Evolutionary conservation across 2,113 vertebrate genomes (phyloP).

Genomic region (Tachuris rubrigastra): DNA sequence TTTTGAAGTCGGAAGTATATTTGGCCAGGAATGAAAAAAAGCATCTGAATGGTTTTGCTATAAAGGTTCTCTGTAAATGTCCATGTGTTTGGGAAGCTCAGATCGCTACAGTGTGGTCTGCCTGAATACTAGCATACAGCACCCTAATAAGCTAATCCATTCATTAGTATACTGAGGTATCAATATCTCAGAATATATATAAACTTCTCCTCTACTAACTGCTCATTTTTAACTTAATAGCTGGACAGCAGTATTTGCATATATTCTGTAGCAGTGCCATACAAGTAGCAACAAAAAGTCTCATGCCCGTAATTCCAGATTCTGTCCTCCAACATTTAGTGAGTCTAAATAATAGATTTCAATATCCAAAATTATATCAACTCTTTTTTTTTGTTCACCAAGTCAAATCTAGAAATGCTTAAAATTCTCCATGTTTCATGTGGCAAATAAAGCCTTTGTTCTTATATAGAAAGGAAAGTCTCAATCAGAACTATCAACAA

Average conservation of each 20-base stretch:
- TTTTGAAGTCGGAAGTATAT: neutral
- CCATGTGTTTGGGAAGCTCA: neutral
- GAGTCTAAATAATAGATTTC: neutral
- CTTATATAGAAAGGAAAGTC: neutral
- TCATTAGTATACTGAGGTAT: neutral
- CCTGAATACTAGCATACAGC: neutral
- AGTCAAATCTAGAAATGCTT: neutral
- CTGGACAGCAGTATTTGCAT: neutral
- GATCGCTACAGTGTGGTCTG: neutral
- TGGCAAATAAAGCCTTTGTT: neutral
- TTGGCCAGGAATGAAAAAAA: neutral
- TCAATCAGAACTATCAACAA: neutral
- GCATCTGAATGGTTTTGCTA: rapidly evolving
- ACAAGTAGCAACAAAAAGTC: neutral
- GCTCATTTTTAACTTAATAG: neutral
- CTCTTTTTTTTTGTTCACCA: neutral
- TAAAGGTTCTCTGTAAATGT: neutral
- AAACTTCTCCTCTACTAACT: neutral
- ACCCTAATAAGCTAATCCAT: neutral
- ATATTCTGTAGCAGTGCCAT: neutral
- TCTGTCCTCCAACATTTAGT: neutral
- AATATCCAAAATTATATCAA: neutral
- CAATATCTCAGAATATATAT: neutral
- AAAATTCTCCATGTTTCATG: neutral
- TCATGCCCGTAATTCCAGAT: neutral